These are phyloP conservation scores for Nicator chloris DNA, from an alignment of 2,113 vertebrate genomes.

Conservation along the genomic window DNA sequence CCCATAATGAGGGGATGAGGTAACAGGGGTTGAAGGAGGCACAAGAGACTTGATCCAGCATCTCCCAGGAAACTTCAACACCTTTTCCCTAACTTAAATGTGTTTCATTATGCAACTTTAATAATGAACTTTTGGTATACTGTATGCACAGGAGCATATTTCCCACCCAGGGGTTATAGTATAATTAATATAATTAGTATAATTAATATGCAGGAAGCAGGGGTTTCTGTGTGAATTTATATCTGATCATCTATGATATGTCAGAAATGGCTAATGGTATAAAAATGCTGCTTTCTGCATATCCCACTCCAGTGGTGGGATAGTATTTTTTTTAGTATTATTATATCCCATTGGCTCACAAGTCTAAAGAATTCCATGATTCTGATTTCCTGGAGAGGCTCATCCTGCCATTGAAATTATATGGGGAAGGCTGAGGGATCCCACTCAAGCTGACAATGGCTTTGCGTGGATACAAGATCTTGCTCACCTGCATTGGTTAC, in stretches of 20 bases:
- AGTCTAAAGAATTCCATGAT: not conserved
- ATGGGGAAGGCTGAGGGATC: not conserved
- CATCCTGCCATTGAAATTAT: not conserved
- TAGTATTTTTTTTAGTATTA: not conserved
- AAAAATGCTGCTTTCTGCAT: not conserved
- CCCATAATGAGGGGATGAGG: not conserved
- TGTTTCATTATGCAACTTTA: not conserved
- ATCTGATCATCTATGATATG: not conserved
- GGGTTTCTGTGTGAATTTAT: not conserved
- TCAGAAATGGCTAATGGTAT: not conserved
- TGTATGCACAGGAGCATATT: not conserved
- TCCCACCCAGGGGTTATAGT: not conserved
- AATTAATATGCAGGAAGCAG: not conserved
- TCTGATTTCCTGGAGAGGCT: not conserved
- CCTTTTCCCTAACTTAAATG: not conserved
- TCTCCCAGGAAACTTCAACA: not conserved
- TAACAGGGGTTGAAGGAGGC: not conserved
- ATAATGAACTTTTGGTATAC: not conserved
- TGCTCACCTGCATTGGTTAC: not conserved
- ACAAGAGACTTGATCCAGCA: not conserved
- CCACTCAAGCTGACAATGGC: not conserved
- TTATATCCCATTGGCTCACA: not conserved
- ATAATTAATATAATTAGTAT: not conserved
- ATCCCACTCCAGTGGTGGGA: not conserved
- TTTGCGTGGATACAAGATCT: not conserved